Base-by-base conservation (phyloP, 2,797 vertebrate species). In the Poeciliopsis paucimaculata region DNA sequence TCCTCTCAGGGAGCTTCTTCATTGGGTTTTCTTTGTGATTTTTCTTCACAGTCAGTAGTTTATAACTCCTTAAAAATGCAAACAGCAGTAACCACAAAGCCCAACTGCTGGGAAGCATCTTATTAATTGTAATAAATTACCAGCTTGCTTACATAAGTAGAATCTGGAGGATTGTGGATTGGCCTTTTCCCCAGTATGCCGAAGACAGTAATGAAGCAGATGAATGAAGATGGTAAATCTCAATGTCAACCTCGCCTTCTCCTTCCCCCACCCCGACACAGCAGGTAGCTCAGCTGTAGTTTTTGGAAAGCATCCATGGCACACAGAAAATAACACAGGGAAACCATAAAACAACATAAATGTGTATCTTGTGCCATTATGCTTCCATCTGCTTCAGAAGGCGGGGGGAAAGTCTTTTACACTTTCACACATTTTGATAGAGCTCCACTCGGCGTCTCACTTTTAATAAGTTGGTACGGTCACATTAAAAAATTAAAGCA, bases 151-250 rank as follows among this genome's bases (percentile, higher is more conserved):
- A 74, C 72, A 73, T 86, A 87, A 87, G 72, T 76, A 75, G 72
- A 75, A 81, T 82, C 78, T 77, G 72, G 73, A 80, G 79, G 70
- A 82, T 71, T 78, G 75, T 81, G 77, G 75, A 78, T 74, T 86
- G 86, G 85, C 85, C 86, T 81, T 71, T 84, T 89, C 81, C 80
- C 51, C 80, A 84, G 75, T 81, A 73, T 89, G 79, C 78, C 78
- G 78, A 87, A 88, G 87, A 88, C 77, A 72, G 89, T 92, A 90
- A 93, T 93, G 90, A 91, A 89, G 84, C 91, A 88, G 88, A 93
- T 92, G 83, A 93, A 93, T 93, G 90, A 89, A 91, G 86, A 91
- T 87, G 86, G 87, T 93, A 92, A 93, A 94, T 90, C 94, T 93
- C 92, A 94, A 92, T 83, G 92, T 91, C 88, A 83, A 87, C 88